Conservation (phyloP, 2,797 vertebrate genomes). For the Pampus argenteus region DNA sequence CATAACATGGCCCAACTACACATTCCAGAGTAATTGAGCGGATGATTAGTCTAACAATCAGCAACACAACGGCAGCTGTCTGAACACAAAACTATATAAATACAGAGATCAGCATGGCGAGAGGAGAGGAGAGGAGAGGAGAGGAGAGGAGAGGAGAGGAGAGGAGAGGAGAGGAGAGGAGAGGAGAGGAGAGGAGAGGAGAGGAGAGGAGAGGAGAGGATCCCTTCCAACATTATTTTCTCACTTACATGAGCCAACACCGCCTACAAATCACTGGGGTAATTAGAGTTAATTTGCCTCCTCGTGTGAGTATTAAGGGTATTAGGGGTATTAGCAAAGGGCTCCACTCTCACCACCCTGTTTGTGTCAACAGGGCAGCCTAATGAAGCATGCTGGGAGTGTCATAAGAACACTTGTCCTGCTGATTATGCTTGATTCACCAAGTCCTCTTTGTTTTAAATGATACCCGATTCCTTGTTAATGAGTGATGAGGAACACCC, state of each 20-base stretch:
- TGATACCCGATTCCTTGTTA: conserved; percentile 60
- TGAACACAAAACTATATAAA: conserved; percentile 83
- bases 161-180: conserved; percentile 6
- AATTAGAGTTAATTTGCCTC: conserved; percentile 77
- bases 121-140: conserved; percentile 24
- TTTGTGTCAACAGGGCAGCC: conserved; percentile 76
- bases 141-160: conserved; percentile 21
- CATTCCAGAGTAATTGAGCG: conserved; percentile 90
- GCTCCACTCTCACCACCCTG: conserved; percentile 71
- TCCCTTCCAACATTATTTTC: conserved; percentile 53
- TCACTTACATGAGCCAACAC: conserved; percentile 67
- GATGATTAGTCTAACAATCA: conserved; percentile 88
- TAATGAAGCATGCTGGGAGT: conserved; percentile 78
- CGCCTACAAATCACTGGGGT: conserved; percentile 71
- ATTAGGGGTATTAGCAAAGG: conserved; percentile 68
- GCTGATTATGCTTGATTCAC: conserved; percentile 67
- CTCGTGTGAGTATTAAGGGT: conserved; percentile 62
- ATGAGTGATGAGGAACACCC: conserved; percentile 50
- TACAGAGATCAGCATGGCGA: conserved; percentile 64
- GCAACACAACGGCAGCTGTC: conserved; percentile 86
- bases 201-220: not conserved
- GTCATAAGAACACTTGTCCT: conserved; percentile 70
- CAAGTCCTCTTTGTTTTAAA: conserved; percentile 60
- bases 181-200: conserved; percentile 8
- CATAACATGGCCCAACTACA: conserved; percentile 82